Evolutionary conservation across 2,797 vertebrate genomes (phyloP).

Genomic region (Eulemur albifrons): DNA sequence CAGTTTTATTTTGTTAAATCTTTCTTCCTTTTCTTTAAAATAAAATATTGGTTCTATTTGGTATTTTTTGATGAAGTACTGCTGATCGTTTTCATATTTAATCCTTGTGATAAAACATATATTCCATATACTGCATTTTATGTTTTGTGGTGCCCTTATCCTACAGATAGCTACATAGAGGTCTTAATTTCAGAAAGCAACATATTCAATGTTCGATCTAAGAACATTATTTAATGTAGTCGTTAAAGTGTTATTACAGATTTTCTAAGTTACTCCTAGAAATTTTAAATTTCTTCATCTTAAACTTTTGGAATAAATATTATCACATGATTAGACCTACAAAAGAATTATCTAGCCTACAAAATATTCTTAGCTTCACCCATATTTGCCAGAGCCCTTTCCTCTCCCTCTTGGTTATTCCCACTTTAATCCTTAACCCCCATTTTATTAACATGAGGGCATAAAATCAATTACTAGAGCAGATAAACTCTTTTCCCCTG

Average conservation of each 20-base stretch:
- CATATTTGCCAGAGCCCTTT: neutral
- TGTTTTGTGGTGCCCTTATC: neutral
- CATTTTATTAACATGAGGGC: conserved; percentile 20
- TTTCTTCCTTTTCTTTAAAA: conserved; percentile 26
- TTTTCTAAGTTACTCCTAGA: neutral
- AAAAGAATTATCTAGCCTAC: neutral
- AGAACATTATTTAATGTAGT: conserved; percentile 16
- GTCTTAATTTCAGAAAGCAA: conserved; percentile 44
- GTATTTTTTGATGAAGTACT: neutral
- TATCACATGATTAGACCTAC: conserved; percentile 12
- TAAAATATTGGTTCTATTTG: neutral
- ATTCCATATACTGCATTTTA: neutral
- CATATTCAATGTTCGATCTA: neutral
- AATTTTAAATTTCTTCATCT: conserved; percentile 11
- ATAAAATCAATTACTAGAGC: conserved; percentile 32
- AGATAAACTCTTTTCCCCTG: conserved; percentile 23
- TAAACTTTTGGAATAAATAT: conserved; percentile 32
- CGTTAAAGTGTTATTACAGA: neutral
- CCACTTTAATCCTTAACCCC: neutral
- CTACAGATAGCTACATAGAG: neutral
- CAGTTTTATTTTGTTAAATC: conserved; percentile 35
- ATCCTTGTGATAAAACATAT: conserved; percentile 13
- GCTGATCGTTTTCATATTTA: neutral
- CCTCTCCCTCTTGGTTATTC: neutral
- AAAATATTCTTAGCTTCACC: neutral